Base-by-base conservation (phyloP, 2,888 invertebrate genomes). In the Rhopalosiphum nymphaeae region DNA sequence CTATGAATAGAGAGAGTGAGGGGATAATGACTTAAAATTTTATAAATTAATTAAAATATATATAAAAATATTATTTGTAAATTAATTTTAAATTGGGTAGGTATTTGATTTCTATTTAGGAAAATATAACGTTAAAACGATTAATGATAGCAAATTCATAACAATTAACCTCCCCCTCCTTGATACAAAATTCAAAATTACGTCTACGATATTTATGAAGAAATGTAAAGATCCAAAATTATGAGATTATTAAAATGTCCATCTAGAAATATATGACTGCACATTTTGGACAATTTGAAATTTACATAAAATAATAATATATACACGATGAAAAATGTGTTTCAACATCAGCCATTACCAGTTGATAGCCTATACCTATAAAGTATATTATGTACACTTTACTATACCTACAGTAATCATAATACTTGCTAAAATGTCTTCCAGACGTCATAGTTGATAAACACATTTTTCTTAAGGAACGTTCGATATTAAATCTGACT, bases 401-500 rank as follows among this genome's bases (percentile, higher is more conserved):
- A 78, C 21, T 36, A 36, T 36, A 36, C 78, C 44, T 46, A 36
- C 78, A 42, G 36, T 42, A 78, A 78, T 78, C 36, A 78, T 36
- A 78, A 78, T 78, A 78, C 44, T 46, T 46, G 44, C 36, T 21
- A 36, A 21, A 42, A 36, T 21, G 36, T 78, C 36, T 36, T 21
- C 36, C 78, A 42, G 78, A 78, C 78, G 21, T 21, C 21, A 78
- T 78, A 21, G 78, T 78, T 36, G 36, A 78, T 78, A 78, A 78
- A 36, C 88, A 36, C 36, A 53, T 88, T 88, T 88, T 88, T 25
- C 36, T 36, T 36, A 57, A 13, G 42, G 5, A 56, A 78, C 36
- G 36, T 85, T 85, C 44, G 0, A 44, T 91, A 85, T 85, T 91
- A 85, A 57, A 56, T 57, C 91, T n/a, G 56, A 85, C n/a, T 56